Base-by-base conservation (phyloP, 2,888 invertebrate species). In the Ochropleura plecta region DNA sequence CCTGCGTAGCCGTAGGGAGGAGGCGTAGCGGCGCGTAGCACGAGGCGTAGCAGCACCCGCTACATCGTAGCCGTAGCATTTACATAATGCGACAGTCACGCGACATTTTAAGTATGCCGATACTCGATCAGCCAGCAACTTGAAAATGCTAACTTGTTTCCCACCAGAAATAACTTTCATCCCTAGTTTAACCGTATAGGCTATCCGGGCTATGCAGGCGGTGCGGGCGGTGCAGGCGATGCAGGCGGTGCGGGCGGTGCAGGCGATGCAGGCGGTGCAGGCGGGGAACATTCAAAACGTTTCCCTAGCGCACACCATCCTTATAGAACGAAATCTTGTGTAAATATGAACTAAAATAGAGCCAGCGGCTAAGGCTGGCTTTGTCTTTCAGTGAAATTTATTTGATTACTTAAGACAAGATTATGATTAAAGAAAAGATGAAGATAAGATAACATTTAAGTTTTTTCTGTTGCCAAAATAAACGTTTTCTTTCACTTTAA, bases 1-100 rank as follows among this genome's bases (percentile, higher is more conserved):
- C 20, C 55, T 55, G 62, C 63, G 63, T 63, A 75, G 75, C 40
- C 40, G 71, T 10, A 44, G 16, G n/a, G 48, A 12, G 49, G 20
- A 40, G 30, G 55, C 76, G 74, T 73, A 76, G 75, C 75, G 63
- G 49, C 57, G 66, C 10, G 53, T 48, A 62, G 51, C 73, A 44
- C 9, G 40, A 53, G 18, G 76, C 46, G 77, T 77, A 77, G 77
- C 79, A 63, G 40, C 55, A 12, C 63, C 42, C 53, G 64, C 73
- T 60, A 53, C 79, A 57, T 18, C 30, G 80, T 30, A 57, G 80
- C 53, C 64, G 64, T 73, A 65, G 59, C 55, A 48, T 8, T 20
- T 5, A 49, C 46, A 62, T n/a, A 42, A 10, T 53, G 49, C 30
- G 67, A 67, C 44, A 49, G 14, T 18, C 69, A 46, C 30, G 16